These are phyloP conservation scores for Himalopsyche japonica DNA, from an alignment of 2,888 invertebrate genomes.

Conservation along the genomic window DNA sequence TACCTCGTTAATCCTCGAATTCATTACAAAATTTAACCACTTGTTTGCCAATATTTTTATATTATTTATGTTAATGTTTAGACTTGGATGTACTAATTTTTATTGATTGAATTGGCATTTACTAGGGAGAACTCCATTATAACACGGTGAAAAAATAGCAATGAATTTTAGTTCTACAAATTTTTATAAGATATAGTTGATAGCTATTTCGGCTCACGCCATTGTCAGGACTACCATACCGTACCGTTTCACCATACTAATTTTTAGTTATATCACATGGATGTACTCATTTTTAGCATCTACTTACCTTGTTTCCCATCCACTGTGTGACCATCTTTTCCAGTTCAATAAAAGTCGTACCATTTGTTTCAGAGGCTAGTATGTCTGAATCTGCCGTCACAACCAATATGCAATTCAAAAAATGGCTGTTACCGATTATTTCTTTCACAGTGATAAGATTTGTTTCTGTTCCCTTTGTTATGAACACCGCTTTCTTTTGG, in stretches of 20 bases:
- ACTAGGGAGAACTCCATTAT: no score
- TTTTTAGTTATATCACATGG: no score
- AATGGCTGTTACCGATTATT: conserved; percentile 63
- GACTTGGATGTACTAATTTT: no score
- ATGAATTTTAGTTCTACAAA: no score
- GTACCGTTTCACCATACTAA: no score
- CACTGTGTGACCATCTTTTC: conserved; percentile 56
- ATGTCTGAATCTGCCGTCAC: conserved; percentile 58
- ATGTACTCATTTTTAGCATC: no score
- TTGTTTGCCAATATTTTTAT: neutral
- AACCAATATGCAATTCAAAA: conserved; percentile 65
- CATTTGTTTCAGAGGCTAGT: conserved; percentile 48
- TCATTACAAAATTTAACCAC: neutral
- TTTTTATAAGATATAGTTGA: no score
- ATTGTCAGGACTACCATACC: no score
- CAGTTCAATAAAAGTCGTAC: conserved; percentile 45
- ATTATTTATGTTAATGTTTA: no score
- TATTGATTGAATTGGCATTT: no score
- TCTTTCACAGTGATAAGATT: conserved; percentile 62
- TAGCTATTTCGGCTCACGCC: no score
- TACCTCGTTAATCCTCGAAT: neutral
- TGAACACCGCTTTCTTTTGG: conserved; percentile 59
- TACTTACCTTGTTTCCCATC: conserved; percentile 62
- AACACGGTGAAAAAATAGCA: no score
- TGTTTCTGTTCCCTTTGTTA: conserved; percentile 59